Evolutionary conservation across 2,888 invertebrate species (phyloP).

Genomic region (Orchesellides sinensis): DNA sequence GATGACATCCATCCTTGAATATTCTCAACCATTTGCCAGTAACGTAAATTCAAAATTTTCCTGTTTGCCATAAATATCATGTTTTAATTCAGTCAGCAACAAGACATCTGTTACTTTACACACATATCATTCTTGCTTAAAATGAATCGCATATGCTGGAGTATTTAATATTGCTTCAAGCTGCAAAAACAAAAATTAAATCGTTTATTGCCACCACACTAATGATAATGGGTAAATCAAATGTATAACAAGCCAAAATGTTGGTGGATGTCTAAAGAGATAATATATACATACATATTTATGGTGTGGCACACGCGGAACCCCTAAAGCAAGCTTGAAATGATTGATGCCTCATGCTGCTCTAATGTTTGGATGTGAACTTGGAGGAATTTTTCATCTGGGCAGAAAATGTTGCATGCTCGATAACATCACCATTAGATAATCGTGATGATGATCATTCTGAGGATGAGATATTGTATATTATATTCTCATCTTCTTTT

Average conservation of each 20-base stretch:
- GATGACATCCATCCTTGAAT: too few relatives aligned
- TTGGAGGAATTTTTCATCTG: conserved; percentile 16
- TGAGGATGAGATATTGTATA: too few relatives aligned
- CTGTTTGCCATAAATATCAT: too few relatives aligned
- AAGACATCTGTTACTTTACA: too few relatives aligned
- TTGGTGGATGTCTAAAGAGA: not conserved
- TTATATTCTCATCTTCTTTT: conserved; percentile 7
- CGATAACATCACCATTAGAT: conserved; percentile 29
- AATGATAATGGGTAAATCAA: conserved; percentile 32
- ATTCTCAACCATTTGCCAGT: too few relatives aligned
- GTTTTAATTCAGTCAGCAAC: too few relatives aligned
- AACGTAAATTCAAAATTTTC: too few relatives aligned
- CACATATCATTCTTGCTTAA: too few relatives aligned
- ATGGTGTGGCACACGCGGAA: not conserved
- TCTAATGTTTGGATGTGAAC: conserved; percentile 32
- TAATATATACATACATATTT: not conserved
- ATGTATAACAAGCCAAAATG: conserved; percentile 8
- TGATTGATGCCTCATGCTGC: conserved; percentile 46
- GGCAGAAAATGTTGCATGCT: conserved; percentile 39
- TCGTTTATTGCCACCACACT: conserved; percentile 34
- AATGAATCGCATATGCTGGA: too few relatives aligned
- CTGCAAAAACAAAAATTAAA: conserved; percentile 10
- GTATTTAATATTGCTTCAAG: not conserved
- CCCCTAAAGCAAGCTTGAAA: not conserved
- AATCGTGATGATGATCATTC: conserved; percentile 15